Evolutionary conservation across 1,140 invertebrate species (phyloP).

Genomic region (Nasonia giraulti): DNA sequence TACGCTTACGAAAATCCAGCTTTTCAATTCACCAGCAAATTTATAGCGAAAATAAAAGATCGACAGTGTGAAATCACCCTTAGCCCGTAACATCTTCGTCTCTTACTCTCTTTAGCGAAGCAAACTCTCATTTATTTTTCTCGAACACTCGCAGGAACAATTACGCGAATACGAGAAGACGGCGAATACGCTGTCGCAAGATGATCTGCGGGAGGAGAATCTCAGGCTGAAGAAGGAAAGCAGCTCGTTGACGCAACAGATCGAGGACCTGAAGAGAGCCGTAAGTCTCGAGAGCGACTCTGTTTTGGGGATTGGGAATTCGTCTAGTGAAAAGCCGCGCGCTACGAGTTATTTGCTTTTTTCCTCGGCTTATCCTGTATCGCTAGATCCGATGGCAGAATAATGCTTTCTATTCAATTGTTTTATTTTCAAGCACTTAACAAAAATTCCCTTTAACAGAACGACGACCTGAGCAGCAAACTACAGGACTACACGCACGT

Average conservation of each 20-base stretch:
- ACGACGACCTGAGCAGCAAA: conserved; percentile 87
- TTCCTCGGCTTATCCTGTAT: neutral
- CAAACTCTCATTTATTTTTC: neutral
- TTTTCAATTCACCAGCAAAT: too few relatives aligned
- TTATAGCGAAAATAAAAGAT: neutral
- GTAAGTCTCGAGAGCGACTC: conserved; percentile 62
- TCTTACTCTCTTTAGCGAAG: neutral
- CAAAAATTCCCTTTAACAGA: conserved; percentile 71
- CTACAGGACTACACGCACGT: conserved; percentile 91
- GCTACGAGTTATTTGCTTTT: neutral
- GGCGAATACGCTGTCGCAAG: conserved; percentile 66
- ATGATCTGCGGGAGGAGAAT: conserved; percentile 85
- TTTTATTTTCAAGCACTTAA: neutral
- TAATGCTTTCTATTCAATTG: neutral
- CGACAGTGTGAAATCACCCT: conserved; percentile 33
- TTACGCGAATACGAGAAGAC: conserved; percentile 81
- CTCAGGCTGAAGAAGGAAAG: conserved; percentile 84
- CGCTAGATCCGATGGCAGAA: neutral
- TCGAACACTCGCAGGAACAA: conserved; percentile 75
- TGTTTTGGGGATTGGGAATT: neutral
- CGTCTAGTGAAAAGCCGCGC: neutral
- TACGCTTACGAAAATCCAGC: too few relatives aligned
- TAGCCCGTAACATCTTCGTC: neutral
- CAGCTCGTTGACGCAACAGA: conserved; percentile 81
- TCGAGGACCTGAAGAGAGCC: conserved; percentile 80